Evolutionary conservation across 2,888 invertebrate genomes (phyloP), one percentile per base, ranked within the genome.

Genomic region (Erebia epiphron): DNA sequence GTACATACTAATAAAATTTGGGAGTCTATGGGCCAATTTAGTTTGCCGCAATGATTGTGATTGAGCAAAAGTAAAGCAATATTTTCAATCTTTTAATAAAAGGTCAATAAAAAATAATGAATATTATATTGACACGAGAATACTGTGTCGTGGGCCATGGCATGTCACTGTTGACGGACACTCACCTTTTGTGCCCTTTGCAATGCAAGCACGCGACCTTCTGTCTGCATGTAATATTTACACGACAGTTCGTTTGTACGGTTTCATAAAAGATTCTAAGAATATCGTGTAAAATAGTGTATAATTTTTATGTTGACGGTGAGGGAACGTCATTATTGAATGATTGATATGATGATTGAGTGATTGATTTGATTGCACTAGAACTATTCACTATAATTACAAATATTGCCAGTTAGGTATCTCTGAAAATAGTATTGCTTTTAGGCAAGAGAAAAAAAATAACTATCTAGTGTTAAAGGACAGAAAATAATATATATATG

Each of bases 121-220:
- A 74, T 68, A 66, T 64, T 57, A 54, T 56, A 72, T 69, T 73
- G 74, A 76, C 72, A 67, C n/a, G 70, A 46, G 68, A 72, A 72
- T 72, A 11, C 35, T 54, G 54, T 54, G 16, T 10, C 10, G 64
- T 16, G n/a, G 41, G 64, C 64, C 52, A 35, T 54, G 52, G 16
- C 52, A 13, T 64, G 64, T 26, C 64, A 64, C 16, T 35, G 71
- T 75, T 86, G 88, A 88, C 83, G 71, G 88, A 86, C 87, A 82
- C 75, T 80, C 82, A 87, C 88, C 88, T 88, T 87, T 75, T 68
- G 54, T 75, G 79, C 80, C 83, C 82, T 84, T 83, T 81, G 79
- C 79, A 52, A 58, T 58, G 21, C 67, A 21, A 43, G 67, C 76
- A 75, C 76, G 76, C 76, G 74, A 75, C 69, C 50, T 64, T 46